phyloP scores from a whole-genome alignment of 92 coral and sea anemone genomes.

The Porites lobata region DNA sequence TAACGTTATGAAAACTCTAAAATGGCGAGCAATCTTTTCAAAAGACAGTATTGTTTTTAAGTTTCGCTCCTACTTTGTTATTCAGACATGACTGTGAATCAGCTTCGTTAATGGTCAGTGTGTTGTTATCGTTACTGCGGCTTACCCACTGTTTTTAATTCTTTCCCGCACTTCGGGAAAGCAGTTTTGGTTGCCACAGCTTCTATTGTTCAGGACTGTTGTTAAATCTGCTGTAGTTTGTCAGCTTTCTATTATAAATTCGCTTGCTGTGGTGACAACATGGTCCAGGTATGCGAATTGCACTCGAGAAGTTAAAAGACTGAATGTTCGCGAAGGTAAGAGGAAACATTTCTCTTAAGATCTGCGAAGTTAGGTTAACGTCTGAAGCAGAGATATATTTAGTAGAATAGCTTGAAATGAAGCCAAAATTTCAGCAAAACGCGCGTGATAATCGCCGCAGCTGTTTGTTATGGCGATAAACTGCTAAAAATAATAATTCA shows the following conservation, averaged over 20 bases:
- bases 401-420: not conserved
- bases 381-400: not conserved
- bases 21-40: not conserved
- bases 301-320: not conserved
- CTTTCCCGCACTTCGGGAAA: not conserved
- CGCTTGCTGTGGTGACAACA: not conserved
- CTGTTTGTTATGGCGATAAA: too few species aligned
- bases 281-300: not conserved
- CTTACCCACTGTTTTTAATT: constrained; percentile 19
- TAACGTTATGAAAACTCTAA: not conserved
- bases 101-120: not conserved
- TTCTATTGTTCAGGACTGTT: constrained; percentile 20
- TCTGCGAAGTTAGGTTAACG: not conserved
- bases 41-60: not conserved
- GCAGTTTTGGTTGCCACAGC: constrained; percentile 24
- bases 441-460: too few species aligned
- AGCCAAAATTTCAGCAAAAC: not conserved
- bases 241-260: not conserved
- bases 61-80: not conserved
- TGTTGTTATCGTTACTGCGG: constrained; percentile 6
- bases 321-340: constrained; percentile 17
- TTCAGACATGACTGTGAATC: not conserved
- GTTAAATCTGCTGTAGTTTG: not conserved
- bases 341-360: not conserved
- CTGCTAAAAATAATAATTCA: too few species aligned